Evolutionary conservation across 2,797 vertebrate species (phyloP).

Genomic region (Atherinosoma microstoma): DNA sequence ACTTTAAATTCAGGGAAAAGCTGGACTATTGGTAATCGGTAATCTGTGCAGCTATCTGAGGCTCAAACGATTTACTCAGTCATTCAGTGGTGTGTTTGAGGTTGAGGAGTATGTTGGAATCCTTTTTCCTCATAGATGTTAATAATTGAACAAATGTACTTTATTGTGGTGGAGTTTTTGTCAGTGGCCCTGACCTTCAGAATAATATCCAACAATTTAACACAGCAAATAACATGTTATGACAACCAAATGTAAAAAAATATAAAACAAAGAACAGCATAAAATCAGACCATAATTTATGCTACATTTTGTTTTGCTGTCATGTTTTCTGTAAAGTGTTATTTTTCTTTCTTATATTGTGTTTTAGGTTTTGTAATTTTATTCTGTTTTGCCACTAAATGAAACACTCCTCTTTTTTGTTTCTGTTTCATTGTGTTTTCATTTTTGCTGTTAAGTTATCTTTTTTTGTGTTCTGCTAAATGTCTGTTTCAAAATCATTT

Average conservation of each 20-base stretch:
- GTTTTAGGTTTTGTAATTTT: neutral
- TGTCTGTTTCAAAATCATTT: neutral
- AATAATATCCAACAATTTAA: neutral
- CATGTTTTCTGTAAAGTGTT: neutral
- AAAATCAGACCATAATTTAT: neutral
- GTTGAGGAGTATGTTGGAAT: neutral
- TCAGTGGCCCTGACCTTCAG: neutral
- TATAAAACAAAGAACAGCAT: neutral
- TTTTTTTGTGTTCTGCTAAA: neutral
- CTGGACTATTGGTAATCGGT: neutral
- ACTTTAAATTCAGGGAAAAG: constrained; percentile 1
- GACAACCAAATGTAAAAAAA: neutral
- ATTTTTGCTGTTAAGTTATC: neutral
- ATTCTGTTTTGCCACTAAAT: neutral
- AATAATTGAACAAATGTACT: neutral
- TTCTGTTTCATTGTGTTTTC: neutral
- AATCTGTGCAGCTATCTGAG: constrained; percentile 7
- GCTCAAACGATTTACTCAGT: constrained; percentile 12
- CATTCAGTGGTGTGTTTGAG: neutral
- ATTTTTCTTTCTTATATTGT: neutral
- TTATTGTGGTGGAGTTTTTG: neutral
- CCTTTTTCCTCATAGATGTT: neutral
- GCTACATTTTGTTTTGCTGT: neutral
- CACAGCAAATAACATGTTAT: neutral
- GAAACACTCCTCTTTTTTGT: neutral